These are phyloP conservation scores for Cosmia pyralina DNA, from an alignment of 2,888 invertebrate genomes.

Conservation along the genomic window DNA sequence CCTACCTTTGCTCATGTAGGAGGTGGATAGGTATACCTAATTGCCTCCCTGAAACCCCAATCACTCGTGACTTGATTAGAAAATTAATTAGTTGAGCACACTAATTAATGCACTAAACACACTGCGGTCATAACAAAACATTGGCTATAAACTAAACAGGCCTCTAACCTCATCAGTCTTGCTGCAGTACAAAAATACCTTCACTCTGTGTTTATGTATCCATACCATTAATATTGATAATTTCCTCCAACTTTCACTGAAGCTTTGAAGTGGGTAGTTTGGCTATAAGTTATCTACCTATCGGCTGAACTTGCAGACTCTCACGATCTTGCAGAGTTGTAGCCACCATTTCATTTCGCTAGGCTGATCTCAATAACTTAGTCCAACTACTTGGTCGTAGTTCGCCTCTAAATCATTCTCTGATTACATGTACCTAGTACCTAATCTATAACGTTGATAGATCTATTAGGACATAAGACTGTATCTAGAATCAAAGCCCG, in stretches of 20 bases:
- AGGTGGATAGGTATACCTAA: neutral
- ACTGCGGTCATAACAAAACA: constrained; percentile 25
- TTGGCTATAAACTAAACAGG: neutral
- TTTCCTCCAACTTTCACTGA: constrained; percentile 33
- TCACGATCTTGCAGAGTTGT: constrained; percentile 12
- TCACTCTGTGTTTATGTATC: constrained; percentile 2
- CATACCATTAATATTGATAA: constrained; percentile 36
- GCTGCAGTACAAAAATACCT: neutral
- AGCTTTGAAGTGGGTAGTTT: constrained; percentile 36
- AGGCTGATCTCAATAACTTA: constrained; percentile 65
- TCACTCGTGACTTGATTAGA: constrained; percentile 29
- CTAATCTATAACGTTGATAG: constrained; percentile 32
- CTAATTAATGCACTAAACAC: constrained; percentile 35
- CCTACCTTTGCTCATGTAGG: neutral
- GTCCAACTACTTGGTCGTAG: constrained; percentile 60
- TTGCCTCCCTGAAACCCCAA: constrained; percentile 30
- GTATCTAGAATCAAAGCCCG: constrained; percentile 15
- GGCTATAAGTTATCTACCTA: constrained; percentile 41
- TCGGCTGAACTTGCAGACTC: constrained; percentile 44
- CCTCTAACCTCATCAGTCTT: neutral
- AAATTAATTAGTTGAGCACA: constrained; percentile 42
- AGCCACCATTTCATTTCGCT: constrained; percentile 64
- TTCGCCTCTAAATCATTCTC: constrained; percentile 35
- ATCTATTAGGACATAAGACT: constrained; percentile 9
- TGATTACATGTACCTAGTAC: constrained; percentile 20